phyloP scores from a whole-genome alignment of 2,888 invertebrate species.

The Drosophila kanekoi region DNA sequence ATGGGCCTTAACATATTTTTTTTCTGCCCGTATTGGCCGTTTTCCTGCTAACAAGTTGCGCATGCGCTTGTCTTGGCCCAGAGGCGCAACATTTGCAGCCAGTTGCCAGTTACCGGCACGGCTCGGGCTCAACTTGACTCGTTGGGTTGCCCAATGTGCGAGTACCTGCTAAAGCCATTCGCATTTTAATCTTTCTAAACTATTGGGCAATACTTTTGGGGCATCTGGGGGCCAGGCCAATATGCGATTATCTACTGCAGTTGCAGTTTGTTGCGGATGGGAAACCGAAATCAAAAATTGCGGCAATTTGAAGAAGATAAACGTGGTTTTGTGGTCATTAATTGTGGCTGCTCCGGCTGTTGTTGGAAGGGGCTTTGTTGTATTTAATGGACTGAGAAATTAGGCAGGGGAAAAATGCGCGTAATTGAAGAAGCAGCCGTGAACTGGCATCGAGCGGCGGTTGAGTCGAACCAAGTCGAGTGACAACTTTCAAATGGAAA shows the following conservation, averaged over 20 bases:
- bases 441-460: conserved; percentile 1
- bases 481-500: conserved; percentile 76
- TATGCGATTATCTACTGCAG: conserved; percentile 59
- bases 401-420: conserved; percentile 40
- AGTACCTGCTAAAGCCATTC: conserved; percentile 45
- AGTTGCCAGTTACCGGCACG: conserved; percentile 12
- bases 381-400: conserved; percentile 46
- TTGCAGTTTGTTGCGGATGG: conserved; percentile 28
- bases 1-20: conserved; percentile 7
- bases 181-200: conserved; percentile 77
- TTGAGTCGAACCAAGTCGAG: conserved; percentile 43
- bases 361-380: conserved; percentile 24
- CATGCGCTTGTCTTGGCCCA: conserved; percentile 43
- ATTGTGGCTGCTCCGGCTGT: conserved; percentile 5
- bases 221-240: conserved; percentile 33
- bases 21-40: conserved; percentile 37
- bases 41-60: conserved; percentile 65
- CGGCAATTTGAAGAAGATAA: conserved; percentile 65
- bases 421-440: conserved; percentile 62
- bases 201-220: conserved; percentile 69
- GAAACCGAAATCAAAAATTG: conserved; percentile 53
- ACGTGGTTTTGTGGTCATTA: conserved; percentile 54
- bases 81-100: conserved; percentile 31
- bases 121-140: conserved; percentile 33
- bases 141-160: conserved; percentile 59